Percentiles rank a stretch among this genome's conserved stretches.
phyloP scores from a whole-genome alignment of 2,888 invertebrate genomes.

The Drosophila diplacantha region DNA sequence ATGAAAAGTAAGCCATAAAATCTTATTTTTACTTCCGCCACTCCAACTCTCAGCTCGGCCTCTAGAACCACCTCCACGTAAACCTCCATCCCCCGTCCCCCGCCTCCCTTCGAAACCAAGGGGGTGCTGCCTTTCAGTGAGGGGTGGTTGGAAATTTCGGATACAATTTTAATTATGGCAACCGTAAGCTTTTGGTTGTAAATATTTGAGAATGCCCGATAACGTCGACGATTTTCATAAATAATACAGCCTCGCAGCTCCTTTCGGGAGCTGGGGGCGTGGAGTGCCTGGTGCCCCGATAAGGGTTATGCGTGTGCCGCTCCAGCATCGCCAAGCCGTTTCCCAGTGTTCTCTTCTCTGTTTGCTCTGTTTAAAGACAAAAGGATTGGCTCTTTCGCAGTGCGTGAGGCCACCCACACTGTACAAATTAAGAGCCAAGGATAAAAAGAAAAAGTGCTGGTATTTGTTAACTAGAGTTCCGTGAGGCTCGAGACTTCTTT shows the following conservation, averaged over 20 bases:
- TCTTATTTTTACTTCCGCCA: slow-evolving; percentile 68
- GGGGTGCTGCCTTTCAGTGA: slow-evolving; percentile 22
- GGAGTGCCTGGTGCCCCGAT: slow-evolving; percentile 47
- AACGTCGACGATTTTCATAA: slow-evolving; percentile 76
- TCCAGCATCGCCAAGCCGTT: slow-evolving; percentile 15
- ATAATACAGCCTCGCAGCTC: slow-evolving; percentile 59
- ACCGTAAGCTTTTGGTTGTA: slow-evolving; percentile 77
- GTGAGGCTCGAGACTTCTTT: too few relatives aligned
- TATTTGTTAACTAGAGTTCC: too few relatives aligned
- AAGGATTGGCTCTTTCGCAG: slow-evolving; percentile 59
- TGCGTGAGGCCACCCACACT: slow-evolving; percentile 33
- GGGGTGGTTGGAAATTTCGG: slow-evolving; percentile 69
- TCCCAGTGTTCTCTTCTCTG: slow-evolving; percentile 23
- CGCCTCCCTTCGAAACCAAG: neutral
- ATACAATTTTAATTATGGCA: slow-evolving; percentile 77
- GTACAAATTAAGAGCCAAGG: neutral
- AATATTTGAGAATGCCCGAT: slow-evolving; percentile 75
- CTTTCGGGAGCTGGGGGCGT: slow-evolving; percentile 1
- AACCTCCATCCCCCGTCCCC: neutral
- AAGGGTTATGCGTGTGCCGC: slow-evolving; percentile 50
- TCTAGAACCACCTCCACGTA: neutral
- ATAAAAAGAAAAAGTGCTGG: too few relatives aligned
- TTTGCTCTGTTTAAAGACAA: slow-evolving; percentile 63
- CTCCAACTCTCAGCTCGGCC: slow-evolving; percentile 10
- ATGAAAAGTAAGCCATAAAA: slow-evolving; percentile 75